Evolutionary conservation across 2,888 invertebrate species (phyloP).

Genomic region (Parascotia fuliginaria): DNA sequence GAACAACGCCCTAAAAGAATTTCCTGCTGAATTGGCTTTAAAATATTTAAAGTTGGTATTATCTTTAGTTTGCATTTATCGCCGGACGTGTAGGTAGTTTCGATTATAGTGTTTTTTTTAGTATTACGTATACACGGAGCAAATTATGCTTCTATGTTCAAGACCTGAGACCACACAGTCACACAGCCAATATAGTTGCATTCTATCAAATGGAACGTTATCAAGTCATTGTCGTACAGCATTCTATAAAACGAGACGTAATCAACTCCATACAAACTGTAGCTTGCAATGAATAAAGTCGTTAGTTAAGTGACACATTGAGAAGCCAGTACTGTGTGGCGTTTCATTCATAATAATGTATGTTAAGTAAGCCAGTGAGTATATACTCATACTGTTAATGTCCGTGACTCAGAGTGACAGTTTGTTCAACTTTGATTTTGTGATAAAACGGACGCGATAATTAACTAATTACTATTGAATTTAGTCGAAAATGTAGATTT

Average conservation of each 20-base stretch:
- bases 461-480: neutral
- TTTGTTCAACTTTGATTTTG: slow-evolving; percentile 45
- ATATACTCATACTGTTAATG: slow-evolving; percentile 15
- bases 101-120: no score
- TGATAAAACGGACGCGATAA: slow-evolving; percentile 9
- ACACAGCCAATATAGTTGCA: no score
- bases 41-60: no score
- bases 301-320: neutral
- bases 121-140: no score
- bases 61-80: no score
- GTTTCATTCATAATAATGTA: slow-evolving; percentile 4
- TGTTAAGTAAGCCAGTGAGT: slow-evolving; percentile 5
- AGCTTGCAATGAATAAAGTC: neutral
- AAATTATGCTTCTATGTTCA: no score
- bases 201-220: neutral
- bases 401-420: slow-evolving; percentile 35
- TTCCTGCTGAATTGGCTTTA: no score
- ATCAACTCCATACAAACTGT: neutral
- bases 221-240: neutral
- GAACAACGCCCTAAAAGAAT: no score
- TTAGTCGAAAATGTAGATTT: neutral
- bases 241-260: neutral
- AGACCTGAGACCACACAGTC: no score
- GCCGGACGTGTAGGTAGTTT: no score
- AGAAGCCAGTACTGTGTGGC: neutral